Percentiles rank a stretch among this genome's conserved stretches.
Evolutionary conservation across 2,113 vertebrate genomes (phyloP).

Genomic region (Rutilus rutilus): DNA sequence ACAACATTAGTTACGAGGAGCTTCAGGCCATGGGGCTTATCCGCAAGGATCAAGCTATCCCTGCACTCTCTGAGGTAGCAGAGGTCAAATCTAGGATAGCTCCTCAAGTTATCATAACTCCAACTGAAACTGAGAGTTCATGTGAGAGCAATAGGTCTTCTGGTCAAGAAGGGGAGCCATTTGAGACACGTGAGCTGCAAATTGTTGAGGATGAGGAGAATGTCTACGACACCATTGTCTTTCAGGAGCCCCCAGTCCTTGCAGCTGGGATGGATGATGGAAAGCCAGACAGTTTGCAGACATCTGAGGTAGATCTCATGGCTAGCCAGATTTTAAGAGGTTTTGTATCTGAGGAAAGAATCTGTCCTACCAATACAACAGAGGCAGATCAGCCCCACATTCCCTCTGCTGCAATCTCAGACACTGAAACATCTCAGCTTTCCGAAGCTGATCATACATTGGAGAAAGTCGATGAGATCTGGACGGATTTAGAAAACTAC

Average conservation of each 20-base stretch:
- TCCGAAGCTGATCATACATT: conserved; percentile 85
- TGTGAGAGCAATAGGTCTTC: conserved; percentile 66
- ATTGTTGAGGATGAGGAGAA: conserved; percentile 84
- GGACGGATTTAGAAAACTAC: conserved; percentile 98
- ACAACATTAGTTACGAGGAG: conserved; percentile 96
- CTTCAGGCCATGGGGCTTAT: conserved; percentile 91
- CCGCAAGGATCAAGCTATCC: conserved; percentile 73
- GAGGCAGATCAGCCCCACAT: conserved; percentile 58
- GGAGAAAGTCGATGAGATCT: conserved; percentile 93
- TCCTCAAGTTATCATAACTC: conserved; percentile 54
- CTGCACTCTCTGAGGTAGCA: conserved; percentile 58
- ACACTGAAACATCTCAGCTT: conserved; percentile 76
- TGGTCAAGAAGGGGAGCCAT: conserved; percentile 62
- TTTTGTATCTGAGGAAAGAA: conserved; percentile 87
- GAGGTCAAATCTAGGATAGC: conserved; percentile 68
- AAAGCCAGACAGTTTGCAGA: conserved; percentile 71
- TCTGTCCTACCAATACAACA: conserved; percentile 83
- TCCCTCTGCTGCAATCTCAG: conserved; percentile 59
- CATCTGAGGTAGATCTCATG: conserved; percentile 78
- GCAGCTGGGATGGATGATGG: conserved; percentile 39
- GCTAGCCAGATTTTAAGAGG: conserved; percentile 72
- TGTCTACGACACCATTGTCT: conserved; percentile 89
- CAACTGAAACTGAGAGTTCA: conserved; percentile 62
- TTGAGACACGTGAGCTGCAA: conserved; percentile 78
- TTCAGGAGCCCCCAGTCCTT: conserved; percentile 75